A percentile compares a stretch with the other conserved stretches of the same genome.
Evolutionary conservation across 2,888 invertebrate genomes (phyloP).

Genomic region (Dicyrtoma fusca): DNA sequence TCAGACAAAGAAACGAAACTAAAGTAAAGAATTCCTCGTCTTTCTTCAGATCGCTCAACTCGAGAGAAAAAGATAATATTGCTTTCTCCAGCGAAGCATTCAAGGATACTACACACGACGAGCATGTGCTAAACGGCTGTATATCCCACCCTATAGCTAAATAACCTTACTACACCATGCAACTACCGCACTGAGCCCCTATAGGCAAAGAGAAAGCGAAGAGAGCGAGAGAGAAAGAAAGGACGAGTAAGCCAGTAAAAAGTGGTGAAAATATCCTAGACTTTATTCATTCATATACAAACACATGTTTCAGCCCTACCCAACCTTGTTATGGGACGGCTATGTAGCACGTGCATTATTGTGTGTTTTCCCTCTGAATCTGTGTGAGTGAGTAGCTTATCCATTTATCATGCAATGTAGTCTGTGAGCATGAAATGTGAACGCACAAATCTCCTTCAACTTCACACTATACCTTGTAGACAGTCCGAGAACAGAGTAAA

Average conservation of each 20-base stretch:
- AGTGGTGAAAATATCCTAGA: not conserved
- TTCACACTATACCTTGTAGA: constrained; percentile 9
- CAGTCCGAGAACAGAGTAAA: too few species aligned
- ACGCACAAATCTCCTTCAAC: constrained; percentile 27
- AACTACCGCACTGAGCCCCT: too few species aligned
- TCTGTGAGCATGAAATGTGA: constrained; percentile 13
- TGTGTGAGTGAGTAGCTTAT: constrained; percentile 23
- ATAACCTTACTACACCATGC: too few species aligned
- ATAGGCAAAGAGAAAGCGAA: not conserved
- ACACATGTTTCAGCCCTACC: constrained; percentile 11
- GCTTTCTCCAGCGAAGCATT: constrained; percentile 19
- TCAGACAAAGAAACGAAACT: not conserved
- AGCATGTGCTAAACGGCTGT: too few species aligned
- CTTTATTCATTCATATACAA: constrained; percentile 29
- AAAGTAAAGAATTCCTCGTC: not conserved
- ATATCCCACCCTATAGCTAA: too few species aligned
- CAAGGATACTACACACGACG: not conserved
- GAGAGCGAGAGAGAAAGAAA: not conserved
- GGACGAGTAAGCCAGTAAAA: constrained; percentile 1
- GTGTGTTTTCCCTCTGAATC: not conserved
- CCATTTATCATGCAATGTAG: constrained; percentile 23
- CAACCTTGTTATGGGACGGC: not conserved
- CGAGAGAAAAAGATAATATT: constrained; percentile 11
- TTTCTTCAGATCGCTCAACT: constrained; percentile 1
- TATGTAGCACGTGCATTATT: constrained; percentile 1